Percentiles rank a stretch among this genome's conserved stretches.
Evolutionary conservation across 2,797 vertebrate genomes (phyloP).

Genomic region (Ctenopoma multispine): DNA sequence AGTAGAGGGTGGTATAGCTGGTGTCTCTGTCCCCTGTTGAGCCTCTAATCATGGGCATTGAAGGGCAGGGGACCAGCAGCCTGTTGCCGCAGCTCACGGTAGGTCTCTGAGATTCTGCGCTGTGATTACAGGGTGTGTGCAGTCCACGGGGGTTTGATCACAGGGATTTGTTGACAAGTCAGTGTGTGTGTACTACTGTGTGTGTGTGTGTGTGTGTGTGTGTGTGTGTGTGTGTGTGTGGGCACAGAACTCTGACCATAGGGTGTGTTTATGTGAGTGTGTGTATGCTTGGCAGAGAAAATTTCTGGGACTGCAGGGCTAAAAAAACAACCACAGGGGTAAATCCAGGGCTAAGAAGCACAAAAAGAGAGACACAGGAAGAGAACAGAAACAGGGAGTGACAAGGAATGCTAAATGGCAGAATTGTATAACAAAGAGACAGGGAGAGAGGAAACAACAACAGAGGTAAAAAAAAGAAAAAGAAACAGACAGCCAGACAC

Average conservation of each 20-base stretch:
- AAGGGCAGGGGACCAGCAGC: conserved; percentile 40
- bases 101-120: conserved; percentile 33
- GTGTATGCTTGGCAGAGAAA: conserved; percentile 46
- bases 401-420: conserved; percentile 54
- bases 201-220: conserved; percentile 10
- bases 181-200: not conserved
- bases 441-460: conserved; percentile 17
- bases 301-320: conserved; percentile 45
- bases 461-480: not conserved
- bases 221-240: not conserved
- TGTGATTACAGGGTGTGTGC: conserved; percentile 65
- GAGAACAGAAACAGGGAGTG: conserved; percentile 39
- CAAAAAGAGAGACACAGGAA: conserved; percentile 17
- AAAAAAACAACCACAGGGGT: conserved; percentile 50
- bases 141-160: conserved; percentile 57
- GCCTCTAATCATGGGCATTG: conserved; percentile 57
- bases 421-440: conserved; percentile 39
- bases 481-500: conserved; percentile 40
- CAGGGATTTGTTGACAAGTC: conserved; percentile 37
- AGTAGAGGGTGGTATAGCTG: not conserved
- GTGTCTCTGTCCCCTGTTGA: conserved; percentile 9
- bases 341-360: conserved; percentile 37
- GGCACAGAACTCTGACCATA: conserved; percentile 26
- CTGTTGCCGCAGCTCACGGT: conserved; percentile 48
- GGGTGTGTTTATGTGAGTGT: conserved; percentile 37